Conservation (phyloP, 2,797 vertebrate genomes). For the Centroberyx gerrardi region DNA sequence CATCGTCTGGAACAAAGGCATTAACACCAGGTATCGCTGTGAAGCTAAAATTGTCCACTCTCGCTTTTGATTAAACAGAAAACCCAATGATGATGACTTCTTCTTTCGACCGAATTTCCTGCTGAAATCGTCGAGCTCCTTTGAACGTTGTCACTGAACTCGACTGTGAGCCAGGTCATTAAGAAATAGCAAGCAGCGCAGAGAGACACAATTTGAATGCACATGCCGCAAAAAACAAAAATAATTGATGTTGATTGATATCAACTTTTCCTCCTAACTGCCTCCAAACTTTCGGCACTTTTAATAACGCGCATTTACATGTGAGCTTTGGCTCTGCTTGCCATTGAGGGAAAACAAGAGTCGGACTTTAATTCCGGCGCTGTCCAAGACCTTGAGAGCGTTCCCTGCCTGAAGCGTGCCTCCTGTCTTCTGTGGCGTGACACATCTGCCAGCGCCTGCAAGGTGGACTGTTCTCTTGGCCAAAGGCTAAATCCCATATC, state of each 20-base stretch:
- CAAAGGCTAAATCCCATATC: constrained; percentile 60
- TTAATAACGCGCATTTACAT: constrained; percentile 60
- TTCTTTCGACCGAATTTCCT: neutral
- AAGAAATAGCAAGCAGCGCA: constrained; percentile 74
- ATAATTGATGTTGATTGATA: constrained; percentile 74
- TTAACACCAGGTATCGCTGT: constrained; percentile 9
- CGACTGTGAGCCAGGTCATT: constrained; percentile 69
- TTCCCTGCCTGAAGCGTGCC: constrained; percentile 51
- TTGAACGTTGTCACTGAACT: constrained; percentile 64
- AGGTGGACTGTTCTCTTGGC: constrained; percentile 51
- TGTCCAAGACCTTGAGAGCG: constrained; percentile 47
- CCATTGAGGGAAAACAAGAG: constrained; percentile 34
- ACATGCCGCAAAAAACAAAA: constrained; percentile 71
- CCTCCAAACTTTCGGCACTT: constrained; percentile 55
- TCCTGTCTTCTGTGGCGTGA: constrained; percentile 52
- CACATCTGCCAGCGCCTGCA: constrained; percentile 39
- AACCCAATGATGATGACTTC: constrained; percentile 14
- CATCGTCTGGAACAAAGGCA: constrained; percentile 33
- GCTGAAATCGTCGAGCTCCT: constrained; percentile 38
- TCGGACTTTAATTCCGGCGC: constrained; percentile 23
- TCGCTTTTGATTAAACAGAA: constrained; percentile 53
- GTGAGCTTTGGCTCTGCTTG: constrained; percentile 33
- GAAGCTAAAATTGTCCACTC: constrained; percentile 14
- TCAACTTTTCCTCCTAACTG: constrained; percentile 46
- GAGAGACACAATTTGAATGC: constrained; percentile 41